These are phyloP conservation scores for Ursus arctos DNA, from an alignment of 2,113 vertebrate genomes.

Conservation along the genomic window DNA sequence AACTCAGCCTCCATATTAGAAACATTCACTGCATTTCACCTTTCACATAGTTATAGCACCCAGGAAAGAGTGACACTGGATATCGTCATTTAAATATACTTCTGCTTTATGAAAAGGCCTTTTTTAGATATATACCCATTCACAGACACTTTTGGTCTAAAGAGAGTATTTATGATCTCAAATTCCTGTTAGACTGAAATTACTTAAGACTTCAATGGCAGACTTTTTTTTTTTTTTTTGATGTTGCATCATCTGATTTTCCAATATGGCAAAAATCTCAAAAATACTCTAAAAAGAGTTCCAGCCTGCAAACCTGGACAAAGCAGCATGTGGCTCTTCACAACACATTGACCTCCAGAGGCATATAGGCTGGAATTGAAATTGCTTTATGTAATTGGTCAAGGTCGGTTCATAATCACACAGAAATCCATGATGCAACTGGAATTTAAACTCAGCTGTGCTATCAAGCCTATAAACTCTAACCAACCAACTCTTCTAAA, in stretches of 20 bases:
- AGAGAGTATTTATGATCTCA: not conserved
- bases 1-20: not conserved
- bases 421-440: not conserved
- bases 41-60: not conserved
- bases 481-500: not conserved
- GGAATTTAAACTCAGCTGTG: not conserved
- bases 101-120: not conserved
- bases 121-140: not conserved
- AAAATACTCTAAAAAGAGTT: not conserved
- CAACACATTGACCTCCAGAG: not conserved
- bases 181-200: constrained; percentile 13
- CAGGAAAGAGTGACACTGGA: not conserved
- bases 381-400: not conserved
- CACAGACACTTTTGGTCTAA: not conserved
- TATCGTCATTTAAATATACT: not conserved
- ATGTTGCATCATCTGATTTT: not conserved
- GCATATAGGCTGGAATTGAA: not conserved
- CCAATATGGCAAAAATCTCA: not conserved
- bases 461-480: not conserved
- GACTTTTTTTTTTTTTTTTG: not conserved
- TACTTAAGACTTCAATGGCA: not conserved
- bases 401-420: not conserved
- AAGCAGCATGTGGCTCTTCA: not conserved
- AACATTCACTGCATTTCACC: not conserved
- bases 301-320: not conserved